Base-by-base conservation (phyloP, 2,797 vertebrate species). In the Ispidina lecontei region DNA sequence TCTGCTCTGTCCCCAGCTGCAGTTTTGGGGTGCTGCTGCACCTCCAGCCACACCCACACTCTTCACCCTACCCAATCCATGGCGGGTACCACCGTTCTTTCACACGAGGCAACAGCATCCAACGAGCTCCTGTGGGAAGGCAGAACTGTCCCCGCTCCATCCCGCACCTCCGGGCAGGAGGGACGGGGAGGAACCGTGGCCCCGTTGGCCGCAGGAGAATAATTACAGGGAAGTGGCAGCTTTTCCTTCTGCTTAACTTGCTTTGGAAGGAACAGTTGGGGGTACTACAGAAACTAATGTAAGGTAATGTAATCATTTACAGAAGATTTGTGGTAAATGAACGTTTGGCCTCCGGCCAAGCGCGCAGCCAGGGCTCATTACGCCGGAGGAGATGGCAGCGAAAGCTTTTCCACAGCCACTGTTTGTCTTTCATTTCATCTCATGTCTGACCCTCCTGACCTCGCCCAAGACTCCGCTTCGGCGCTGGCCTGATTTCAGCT, bases 271-370 rank as follows among this genome's bases (percentile, higher is more conserved):
- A 96, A 19, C 95, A 70, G 95, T 88, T 89, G 91, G 95, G 94
- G 94, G 94, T 94, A 84, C 86, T 35, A 84, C 8, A 96, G 93
- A 92, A 94, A 88, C 91, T 55, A 83, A 78, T 87, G 94, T 41
- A 95, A 93, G 95, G 96, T 94, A 97, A 96, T 95, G 93, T 94
- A 91, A 97, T 96, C 96, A 95, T 94, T 96, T 96, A 96, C 95
- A 97, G 93, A 83, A 96, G 96, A 94, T 95, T 94, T 93, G 92
- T 90, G 93, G 93, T 43, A 85, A 96, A 95, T 94, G 96, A 91
- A 83, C 26, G 87, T 67, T 85, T 97, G 96, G 96, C 95, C 78
- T 47, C n/a, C 22, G 83, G 56, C 96, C 96, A 97, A 89, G 93
- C 67, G 15, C 79, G 3, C 96, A 95, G 96, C 81, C 93, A 96